phyloP scores from a whole-genome alignment of 1,140 invertebrate genomes.

The Drusus annulatus region DNA sequence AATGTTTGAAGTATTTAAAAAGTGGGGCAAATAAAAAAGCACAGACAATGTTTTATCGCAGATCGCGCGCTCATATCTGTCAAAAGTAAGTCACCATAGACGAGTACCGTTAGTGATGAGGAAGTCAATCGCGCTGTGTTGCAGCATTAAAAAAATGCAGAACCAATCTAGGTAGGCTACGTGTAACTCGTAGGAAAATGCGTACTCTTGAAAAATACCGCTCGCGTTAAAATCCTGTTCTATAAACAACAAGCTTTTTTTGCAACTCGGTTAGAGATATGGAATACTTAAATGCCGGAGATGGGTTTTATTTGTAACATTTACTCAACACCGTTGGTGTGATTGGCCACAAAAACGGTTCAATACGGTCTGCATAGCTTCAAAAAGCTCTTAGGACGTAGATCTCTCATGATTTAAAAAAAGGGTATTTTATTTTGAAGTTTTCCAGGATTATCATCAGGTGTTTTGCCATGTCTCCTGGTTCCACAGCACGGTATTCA shows the following conservation, averaged over 20 bases:
- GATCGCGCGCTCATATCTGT: conserved; percentile 9
- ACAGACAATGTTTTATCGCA: not conserved
- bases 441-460: no score
- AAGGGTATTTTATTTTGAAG: no score
- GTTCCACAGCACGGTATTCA: no score
- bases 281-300: not conserved
- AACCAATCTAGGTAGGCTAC: not conserved
- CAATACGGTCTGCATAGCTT: no score
- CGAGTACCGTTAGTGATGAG: not conserved
- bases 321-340: no score
- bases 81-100: conserved; percentile 30
- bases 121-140: not conserved
- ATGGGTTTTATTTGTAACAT: no score
- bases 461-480: no score
- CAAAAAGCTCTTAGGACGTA: no score
- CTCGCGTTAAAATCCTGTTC: not conserved
- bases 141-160: no score
- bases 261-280: not conserved
- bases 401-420: no score
- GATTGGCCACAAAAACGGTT: no score
- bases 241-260: not conserved
- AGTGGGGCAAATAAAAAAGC: not conserved
- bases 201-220: not conserved
- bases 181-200: not conserved
- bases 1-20: not conserved